These are phyloP conservation scores for Cyrtodaria siliqua DNA, from an alignment of 2,888 invertebrate genomes.

Conservation along the genomic window DNA sequence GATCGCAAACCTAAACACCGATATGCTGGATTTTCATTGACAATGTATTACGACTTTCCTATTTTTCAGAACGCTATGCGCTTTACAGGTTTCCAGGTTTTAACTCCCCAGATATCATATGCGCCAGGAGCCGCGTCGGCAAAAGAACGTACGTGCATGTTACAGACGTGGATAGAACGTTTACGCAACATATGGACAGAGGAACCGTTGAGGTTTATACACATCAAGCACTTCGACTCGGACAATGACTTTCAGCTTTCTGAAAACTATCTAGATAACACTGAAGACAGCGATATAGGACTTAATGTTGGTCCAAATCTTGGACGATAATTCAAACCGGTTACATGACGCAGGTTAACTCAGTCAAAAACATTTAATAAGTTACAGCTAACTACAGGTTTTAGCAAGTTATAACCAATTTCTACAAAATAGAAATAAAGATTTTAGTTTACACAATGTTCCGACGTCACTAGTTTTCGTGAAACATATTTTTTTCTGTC, in stretches of 20 bases:
- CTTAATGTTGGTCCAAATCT: constrained; percentile 60
- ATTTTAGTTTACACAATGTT: too few species aligned
- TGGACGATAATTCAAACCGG: constrained; percentile 37
- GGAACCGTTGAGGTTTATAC: constrained; percentile 57
- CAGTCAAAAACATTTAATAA: too few species aligned
- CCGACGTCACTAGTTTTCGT: too few species aligned
- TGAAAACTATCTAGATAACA: constrained; percentile 37
- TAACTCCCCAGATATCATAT: constrained; percentile 65
- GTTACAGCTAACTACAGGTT: too few species aligned
- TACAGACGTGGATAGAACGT: constrained; percentile 56
- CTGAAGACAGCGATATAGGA: constrained; percentile 15
- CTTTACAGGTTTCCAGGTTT: constrained; percentile 69
- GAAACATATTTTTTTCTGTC: too few species aligned
- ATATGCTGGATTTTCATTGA: too few species aligned
- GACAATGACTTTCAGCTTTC: constrained; percentile 40
- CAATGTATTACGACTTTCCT: too few species aligned
- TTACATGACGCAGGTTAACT: not conserved
- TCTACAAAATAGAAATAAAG: too few species aligned
- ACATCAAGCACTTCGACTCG: constrained; percentile 49
- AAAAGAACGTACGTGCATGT: constrained; percentile 27
- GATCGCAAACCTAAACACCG: too few species aligned
- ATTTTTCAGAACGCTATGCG: constrained; percentile 62
- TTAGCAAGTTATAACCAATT: too few species aligned
- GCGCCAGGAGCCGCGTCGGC: constrained; percentile 30
- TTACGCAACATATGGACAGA: constrained; percentile 56